Percentiles rank a stretch among this genome's conserved stretches.
Conservation (phyloP, 2,113 vertebrate species). For the Rhegmatorhina hoffmannsi region DNA sequence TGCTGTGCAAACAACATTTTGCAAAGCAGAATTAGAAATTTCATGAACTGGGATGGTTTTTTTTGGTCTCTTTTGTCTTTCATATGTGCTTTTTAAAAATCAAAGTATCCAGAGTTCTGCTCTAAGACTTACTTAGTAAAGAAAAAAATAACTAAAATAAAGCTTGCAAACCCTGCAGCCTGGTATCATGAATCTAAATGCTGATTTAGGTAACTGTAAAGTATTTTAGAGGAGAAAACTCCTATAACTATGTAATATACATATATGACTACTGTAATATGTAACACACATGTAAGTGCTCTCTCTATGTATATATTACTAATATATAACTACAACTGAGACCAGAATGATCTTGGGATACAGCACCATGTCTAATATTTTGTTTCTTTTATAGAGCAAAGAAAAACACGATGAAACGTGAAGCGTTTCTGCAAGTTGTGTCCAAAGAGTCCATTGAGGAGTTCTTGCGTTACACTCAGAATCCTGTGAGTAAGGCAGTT, state of each 20-base stretch:
- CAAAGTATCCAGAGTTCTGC: neutral
- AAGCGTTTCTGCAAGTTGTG: constrained; percentile 80
- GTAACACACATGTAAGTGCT: too few species aligned
- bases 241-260: neutral
- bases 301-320: neutral
- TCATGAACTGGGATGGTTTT: too few species aligned
- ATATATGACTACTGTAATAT: neutral
- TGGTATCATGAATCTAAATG: neutral
- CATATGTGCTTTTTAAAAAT: neutral
- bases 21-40: too few species aligned
- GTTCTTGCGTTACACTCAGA: constrained; percentile 82
- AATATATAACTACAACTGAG: neutral
- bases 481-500: constrained; percentile 81
- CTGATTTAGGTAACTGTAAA: neutral
- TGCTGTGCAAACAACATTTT: too few species aligned
- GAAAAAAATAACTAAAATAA: neutral
- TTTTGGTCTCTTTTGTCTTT: too few species aligned
- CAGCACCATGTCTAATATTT: neutral
- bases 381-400: neutral
- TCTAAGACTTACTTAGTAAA: neutral
- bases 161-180: neutral
- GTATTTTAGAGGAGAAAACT: neutral
- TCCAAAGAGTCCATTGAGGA: constrained; percentile 78
- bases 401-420: constrained; percentile 77
- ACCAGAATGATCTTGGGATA: neutral